phyloP scores from a whole-genome alignment of 2,797 vertebrate genomes.

The Eulemur coronatus region DNA sequence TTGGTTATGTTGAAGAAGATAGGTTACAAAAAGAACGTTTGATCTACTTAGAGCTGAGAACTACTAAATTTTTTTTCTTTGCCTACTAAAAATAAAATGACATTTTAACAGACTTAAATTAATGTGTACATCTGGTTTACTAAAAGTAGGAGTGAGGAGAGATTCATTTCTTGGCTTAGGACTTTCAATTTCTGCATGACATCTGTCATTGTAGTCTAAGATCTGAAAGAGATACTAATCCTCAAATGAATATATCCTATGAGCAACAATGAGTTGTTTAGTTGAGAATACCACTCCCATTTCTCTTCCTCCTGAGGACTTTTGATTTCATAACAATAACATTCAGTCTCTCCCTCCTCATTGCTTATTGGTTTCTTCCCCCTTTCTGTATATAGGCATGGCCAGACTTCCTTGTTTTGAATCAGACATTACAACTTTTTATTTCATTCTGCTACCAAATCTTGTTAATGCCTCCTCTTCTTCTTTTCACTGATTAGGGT shows the following conservation, averaged over 20 bases:
- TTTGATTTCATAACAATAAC: not conserved
- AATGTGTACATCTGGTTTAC: slow-evolving; percentile 5
- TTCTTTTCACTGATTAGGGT: not conserved
- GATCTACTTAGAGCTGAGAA: not conserved
- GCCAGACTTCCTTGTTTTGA: not conserved
- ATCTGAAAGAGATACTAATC: not conserved
- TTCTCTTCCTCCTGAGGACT: not conserved
- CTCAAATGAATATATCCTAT: not conserved
- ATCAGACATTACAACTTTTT: not conserved
- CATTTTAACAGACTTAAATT: not conserved
- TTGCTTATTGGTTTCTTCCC: not conserved
- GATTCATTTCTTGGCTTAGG: not conserved
- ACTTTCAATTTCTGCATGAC: not conserved
- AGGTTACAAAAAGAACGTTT: not conserved
- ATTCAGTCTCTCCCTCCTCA: not conserved
- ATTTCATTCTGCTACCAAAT: not conserved
- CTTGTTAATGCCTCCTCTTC: not conserved
- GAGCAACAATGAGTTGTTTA: not conserved
- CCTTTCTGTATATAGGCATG: not conserved
- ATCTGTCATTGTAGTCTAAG: not conserved
- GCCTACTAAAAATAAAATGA: slow-evolving; percentile 9
- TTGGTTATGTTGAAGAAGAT: not conserved
- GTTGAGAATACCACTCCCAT: not conserved
- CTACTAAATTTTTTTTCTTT: not conserved
- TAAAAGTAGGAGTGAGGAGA: not conserved